Evolutionary conservation across 2,797 vertebrate species (phyloP).

Genomic region (Cynopterus sphinx): DNA sequence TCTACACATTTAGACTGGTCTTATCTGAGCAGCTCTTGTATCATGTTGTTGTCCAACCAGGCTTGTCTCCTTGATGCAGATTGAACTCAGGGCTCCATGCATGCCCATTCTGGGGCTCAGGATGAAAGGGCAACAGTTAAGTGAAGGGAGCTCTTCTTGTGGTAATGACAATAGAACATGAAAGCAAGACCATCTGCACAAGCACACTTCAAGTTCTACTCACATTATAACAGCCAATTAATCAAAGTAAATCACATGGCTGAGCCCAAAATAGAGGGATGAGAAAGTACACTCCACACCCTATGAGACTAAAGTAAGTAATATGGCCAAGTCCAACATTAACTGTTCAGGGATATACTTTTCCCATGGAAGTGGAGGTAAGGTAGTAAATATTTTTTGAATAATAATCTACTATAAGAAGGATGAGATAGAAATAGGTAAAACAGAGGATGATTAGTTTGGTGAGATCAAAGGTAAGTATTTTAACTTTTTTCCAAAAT

Average conservation of each 20-base stretch:
- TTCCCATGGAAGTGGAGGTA: neutral
- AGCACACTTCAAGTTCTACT: neutral
- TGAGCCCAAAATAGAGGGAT: neutral
- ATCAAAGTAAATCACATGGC: neutral
- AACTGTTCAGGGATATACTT: neutral
- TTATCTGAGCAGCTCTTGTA: neutral
- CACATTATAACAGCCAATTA: neutral
- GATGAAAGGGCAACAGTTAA: neutral
- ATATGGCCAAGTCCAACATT: neutral
- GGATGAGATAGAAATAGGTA: neutral
- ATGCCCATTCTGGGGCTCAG: neutral
- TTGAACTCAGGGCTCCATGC: fast-evolving
- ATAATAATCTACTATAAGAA: neutral
- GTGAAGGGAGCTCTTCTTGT: neutral
- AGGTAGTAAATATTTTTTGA: neutral
- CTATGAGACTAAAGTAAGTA: neutral
- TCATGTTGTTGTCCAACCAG: neutral
- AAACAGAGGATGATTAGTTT: neutral
- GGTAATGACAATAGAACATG: no score
- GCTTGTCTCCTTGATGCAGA: neutral
- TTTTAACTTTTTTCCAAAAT: constrained; percentile 11
- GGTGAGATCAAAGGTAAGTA: neutral
- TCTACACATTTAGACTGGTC: neutral
- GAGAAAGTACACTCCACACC: neutral
- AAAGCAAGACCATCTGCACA: neutral